Evolutionary conservation across 35 echinoderm and acorn worm genomes (phyloP).

Genomic region (Ptychodera flava): DNA sequence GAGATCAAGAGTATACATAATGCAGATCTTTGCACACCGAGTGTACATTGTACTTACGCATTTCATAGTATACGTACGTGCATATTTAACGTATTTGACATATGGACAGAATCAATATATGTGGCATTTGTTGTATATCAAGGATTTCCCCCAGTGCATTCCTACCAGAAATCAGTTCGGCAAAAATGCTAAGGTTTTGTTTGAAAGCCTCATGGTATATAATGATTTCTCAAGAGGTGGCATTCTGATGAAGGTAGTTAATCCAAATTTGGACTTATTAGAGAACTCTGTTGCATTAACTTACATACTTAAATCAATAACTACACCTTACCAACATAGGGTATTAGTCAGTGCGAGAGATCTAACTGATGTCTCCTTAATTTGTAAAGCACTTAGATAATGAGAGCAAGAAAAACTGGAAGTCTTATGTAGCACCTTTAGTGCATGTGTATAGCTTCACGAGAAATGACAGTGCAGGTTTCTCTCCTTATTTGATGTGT

Average conservation of each 20-base stretch:
- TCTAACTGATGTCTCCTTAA: slow-evolving; percentile 33
- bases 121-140: too few species aligned
- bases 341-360: slow-evolving; percentile 9
- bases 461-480: slow-evolving; percentile 23
- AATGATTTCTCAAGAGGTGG: slow-evolving; percentile 31
- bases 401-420: too few species aligned
- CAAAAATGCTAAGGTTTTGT: slow-evolving; percentile 28
- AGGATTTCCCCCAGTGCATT: slow-evolving; percentile 54
- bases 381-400: too few species aligned
- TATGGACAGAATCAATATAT: too few species aligned
- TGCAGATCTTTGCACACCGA: too few species aligned
- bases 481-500: slow-evolving; percentile 39
- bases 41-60: too few species aligned
- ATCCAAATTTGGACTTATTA: slow-evolving; percentile 34
- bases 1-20: too few species aligned
- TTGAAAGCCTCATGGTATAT: slow-evolving; percentile 29
- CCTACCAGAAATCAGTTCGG: slow-evolving; percentile 53
- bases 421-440: slow-evolving; percentile 13
- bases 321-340: not conserved
- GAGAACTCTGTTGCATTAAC: slow-evolving; percentile 25
- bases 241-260: slow-evolving; percentile 36
- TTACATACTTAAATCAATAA: too few species aligned
- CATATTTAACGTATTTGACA: too few species aligned
- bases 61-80: too few species aligned
- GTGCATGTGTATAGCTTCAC: too few species aligned